phyloP scores from a whole-genome alignment of 1,140 invertebrate species.

The Eumaeus atala region DNA sequence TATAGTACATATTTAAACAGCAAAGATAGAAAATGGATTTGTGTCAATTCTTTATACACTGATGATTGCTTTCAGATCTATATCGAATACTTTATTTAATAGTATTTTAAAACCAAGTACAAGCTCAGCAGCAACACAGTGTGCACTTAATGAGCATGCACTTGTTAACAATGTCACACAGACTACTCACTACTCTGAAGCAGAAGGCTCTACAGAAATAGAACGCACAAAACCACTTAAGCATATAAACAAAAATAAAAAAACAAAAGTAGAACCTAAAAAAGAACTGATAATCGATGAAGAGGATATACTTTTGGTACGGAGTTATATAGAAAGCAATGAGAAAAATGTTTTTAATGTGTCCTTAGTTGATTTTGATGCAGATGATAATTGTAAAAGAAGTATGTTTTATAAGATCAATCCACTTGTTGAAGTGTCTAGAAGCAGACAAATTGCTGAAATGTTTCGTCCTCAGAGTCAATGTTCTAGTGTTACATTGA shows the following conservation, averaged over 20 bases:
- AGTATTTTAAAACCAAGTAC: background rate
- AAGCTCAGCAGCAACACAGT: background rate
- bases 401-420: slow-evolving; percentile 15
- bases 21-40: no score
- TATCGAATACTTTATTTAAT: background rate
- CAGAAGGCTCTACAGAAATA: background rate
- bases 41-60: no score
- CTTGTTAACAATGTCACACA: background rate
- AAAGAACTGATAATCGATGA: slow-evolving; percentile 16
- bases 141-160: background rate
- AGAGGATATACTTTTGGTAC: slow-evolving; percentile 8
- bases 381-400: slow-evolving; percentile 11
- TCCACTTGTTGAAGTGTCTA: slow-evolving; percentile 9
- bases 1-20: no score
- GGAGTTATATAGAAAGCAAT: slow-evolving; percentile 7
- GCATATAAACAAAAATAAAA: background rate
- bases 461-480: slow-evolving; percentile 11
- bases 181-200: background rate
- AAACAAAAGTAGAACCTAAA: background rate
- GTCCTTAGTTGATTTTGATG: slow-evolving; percentile 3
- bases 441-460: background rate
- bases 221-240: background rate
- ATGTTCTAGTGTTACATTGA: slow-evolving; percentile 5
- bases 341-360: slow-evolving; percentile 12
- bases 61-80: background rate